These are phyloP conservation scores for Callyntrura sp. DNA, from an alignment of 2,888 invertebrate species.

Conservation along the genomic window DNA sequence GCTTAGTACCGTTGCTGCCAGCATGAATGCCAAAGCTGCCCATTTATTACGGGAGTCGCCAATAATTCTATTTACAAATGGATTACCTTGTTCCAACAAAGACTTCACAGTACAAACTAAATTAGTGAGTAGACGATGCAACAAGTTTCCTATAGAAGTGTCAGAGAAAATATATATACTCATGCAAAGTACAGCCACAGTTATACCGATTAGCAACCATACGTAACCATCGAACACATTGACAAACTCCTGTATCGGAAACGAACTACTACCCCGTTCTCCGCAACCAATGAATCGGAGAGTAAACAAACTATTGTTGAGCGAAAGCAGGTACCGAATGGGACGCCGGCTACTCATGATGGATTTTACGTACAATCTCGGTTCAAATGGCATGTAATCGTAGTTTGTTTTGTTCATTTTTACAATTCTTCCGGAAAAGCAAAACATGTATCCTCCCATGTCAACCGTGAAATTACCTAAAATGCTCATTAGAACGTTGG, in stretches of 20 bases:
- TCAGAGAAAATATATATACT: too few species aligned
- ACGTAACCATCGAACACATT: background rate
- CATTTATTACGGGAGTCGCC: too few species aligned
- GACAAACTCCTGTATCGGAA: background rate
- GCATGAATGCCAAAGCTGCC: background rate
- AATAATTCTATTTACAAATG: background rate
- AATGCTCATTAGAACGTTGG: too few species aligned
- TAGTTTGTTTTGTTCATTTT: too few species aligned
- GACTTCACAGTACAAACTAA: background rate
- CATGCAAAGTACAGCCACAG: background rate
- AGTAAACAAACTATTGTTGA: background rate
- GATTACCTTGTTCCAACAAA: background rate
- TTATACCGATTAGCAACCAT: background rate
- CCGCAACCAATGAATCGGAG: background rate
- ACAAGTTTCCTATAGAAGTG: too few species aligned
- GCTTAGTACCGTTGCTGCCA: background rate
- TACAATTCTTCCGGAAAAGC: too few species aligned
- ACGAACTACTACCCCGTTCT: background rate
- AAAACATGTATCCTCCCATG: too few species aligned
- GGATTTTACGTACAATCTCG: too few species aligned
- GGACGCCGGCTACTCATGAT: too few species aligned
- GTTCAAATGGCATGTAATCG: too few species aligned
- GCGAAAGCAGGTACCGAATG: background rate
- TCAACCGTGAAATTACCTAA: too few species aligned
- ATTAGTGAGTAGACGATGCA: background rate